Evolutionary conservation across 2,113 vertebrate species (phyloP).

Genomic region (Pseudorectes ferrugineus): DNA sequence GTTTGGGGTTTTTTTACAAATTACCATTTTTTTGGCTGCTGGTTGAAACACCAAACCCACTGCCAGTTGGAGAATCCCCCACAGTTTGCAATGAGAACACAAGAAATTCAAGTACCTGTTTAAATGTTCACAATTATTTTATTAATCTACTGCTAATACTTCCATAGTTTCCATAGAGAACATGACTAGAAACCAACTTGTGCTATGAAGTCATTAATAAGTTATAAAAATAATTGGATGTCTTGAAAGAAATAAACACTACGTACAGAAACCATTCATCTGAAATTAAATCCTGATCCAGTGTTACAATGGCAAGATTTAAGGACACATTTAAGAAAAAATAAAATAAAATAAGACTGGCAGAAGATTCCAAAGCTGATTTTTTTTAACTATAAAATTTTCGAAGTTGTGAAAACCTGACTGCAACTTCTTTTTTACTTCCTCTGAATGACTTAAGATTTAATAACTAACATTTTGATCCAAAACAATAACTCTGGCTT

Average conservation of each 20-base stretch:
- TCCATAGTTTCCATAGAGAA: not conserved
- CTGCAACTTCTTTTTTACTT: not conserved
- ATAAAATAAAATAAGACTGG: not conserved
- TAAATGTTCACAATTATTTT: not conserved
- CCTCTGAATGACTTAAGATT: not conserved
- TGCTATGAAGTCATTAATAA: not conserved
- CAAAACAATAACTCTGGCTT: not conserved
- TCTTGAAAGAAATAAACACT: not conserved
- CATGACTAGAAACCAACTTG: not conserved
- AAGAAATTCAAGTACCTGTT: not conserved
- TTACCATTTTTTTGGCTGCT: not conserved
- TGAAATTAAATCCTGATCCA: not conserved
- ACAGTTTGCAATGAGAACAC: not conserved
- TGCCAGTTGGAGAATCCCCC: not conserved
- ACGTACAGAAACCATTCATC: accelerated
- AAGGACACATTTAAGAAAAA: not conserved
- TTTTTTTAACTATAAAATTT: not conserved
- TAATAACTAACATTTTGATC: not conserved
- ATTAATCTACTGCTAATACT: not conserved
- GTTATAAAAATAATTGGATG: not conserved
- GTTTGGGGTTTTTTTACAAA: not conserved
- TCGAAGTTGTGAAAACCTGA: not conserved
- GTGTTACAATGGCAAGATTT: not conserved
- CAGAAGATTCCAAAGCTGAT: not conserved
- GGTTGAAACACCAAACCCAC: not conserved